Evolutionary conservation across 1,140 invertebrate species (phyloP).

Genomic region (Archegozetes longisetosus): DNA sequence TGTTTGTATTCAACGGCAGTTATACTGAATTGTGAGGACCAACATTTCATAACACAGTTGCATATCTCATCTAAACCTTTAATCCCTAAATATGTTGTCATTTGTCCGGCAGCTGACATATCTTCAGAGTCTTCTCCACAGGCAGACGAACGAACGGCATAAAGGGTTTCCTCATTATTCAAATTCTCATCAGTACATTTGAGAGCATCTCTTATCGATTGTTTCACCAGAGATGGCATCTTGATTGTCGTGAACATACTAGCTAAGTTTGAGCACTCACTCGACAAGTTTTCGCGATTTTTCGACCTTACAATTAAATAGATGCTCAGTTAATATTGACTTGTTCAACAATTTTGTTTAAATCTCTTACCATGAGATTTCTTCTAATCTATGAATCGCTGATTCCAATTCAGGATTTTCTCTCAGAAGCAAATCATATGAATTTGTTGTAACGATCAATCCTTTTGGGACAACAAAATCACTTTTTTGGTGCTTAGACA

Average conservation of each 20-base stretch:
- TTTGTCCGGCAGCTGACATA: conserved; percentile 64
- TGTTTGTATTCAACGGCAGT: conserved; percentile 54
- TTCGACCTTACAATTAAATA: too few species aligned
- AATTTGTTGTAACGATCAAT: conserved; percentile 40
- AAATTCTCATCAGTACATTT: background rate
- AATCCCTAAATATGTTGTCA: conserved; percentile 54
- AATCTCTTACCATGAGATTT: background rate
- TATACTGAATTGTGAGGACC: conserved; percentile 57
- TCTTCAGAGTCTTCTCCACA: conserved; percentile 55
- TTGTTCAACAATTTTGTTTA: too few species aligned
- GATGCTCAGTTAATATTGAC: too few species aligned
- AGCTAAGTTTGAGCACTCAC: background rate
- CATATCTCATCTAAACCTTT: conserved; percentile 31
- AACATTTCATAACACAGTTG: conserved; percentile 46
- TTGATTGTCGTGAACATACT: background rate
- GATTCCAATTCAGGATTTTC: conserved; percentile 5
- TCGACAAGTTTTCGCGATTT: background rate
- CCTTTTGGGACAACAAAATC: conserved; percentile 35
- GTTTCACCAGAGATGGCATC: background rate
- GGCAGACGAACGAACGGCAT: conserved; percentile 45
- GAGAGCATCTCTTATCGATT: background rate
- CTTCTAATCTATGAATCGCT: background rate
- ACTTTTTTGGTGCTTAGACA: conserved; percentile 15
- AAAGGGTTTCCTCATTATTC: conserved; percentile 10
- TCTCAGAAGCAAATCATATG: conserved; percentile 23